A percentile compares a stretch with the other conserved stretches of the same genome.
Evolutionary conservation across 2,113 vertebrate genomes (phyloP).

Genomic region (Scolopax mira): DNA sequence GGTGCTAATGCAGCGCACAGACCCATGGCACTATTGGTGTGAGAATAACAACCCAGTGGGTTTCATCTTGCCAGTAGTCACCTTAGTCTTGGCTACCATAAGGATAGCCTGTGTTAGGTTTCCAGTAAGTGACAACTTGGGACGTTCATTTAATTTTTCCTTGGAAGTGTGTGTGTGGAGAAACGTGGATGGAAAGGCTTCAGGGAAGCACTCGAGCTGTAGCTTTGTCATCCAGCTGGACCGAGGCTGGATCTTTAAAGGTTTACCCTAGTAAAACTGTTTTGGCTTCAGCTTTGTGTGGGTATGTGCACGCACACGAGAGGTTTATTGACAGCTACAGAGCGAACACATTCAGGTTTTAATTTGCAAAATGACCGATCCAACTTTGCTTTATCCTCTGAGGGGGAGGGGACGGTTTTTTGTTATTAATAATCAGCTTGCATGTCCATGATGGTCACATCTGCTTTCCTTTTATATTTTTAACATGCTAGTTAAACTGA

Average conservation of each 20-base stretch:
- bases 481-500: constrained; percentile 54
- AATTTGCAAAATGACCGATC: constrained; percentile 4
- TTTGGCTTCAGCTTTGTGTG: not conserved
- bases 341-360: not conserved
- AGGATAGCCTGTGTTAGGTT: constrained; percentile 9
- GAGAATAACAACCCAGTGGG: constrained; percentile 50
- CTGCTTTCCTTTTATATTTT: constrained; percentile 56
- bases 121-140: not conserved
- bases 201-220: not conserved
- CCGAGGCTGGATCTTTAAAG: not conserved
- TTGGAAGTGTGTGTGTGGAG: not conserved
- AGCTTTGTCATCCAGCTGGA: constrained; percentile 48
- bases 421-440: constrained; percentile 13
- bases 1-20: constrained; percentile 40
- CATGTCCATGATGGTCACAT: constrained; percentile 39
- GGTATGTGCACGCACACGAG: not conserved
- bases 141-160: not conserved
- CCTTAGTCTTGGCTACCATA: not conserved
- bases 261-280: not conserved
- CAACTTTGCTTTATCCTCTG: constrained; percentile 50
- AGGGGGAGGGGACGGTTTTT: constrained; percentile 39
- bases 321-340: not conserved
- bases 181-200: not conserved
- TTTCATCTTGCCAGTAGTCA: constrained; percentile 47
- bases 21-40: constrained; percentile 39